Evolutionary conservation across 2,888 invertebrate genomes (phyloP).

Genomic region (Crossocerus cetratus): DNA sequence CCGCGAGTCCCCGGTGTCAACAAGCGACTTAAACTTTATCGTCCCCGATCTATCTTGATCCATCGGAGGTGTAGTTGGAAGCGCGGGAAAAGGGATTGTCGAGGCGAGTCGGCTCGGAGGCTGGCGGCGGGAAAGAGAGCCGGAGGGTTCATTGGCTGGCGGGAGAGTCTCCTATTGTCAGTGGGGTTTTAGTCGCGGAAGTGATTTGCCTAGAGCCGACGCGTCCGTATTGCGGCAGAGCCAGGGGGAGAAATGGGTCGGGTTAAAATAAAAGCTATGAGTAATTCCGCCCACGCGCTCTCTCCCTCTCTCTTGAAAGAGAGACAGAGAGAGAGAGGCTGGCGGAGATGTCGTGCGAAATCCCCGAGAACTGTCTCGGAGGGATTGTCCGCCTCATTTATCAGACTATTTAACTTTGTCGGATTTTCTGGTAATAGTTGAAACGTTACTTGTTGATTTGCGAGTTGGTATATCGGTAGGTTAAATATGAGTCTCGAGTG

Average conservation of each 20-base stretch:
- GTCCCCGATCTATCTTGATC: too few relatives aligned
- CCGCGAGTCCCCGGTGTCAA: too few relatives aligned
- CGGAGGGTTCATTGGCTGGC: neutral
- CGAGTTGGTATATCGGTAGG: too few relatives aligned
- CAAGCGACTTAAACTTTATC: too few relatives aligned
- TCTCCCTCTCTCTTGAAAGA: neutral
- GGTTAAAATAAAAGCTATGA: slow-evolving; percentile 65
- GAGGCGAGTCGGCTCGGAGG: too few relatives aligned
- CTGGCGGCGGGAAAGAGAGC: neutral
- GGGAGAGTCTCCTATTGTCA: neutral
- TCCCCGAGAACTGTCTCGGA: slow-evolving; percentile 11
- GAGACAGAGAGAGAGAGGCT: too few relatives aligned
- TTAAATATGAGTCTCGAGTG: too few relatives aligned
- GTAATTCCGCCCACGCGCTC: slow-evolving; percentile 64
- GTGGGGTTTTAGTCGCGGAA: slow-evolving; percentile 15
- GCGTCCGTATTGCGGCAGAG: slow-evolving; percentile 25
- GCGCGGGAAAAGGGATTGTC: too few relatives aligned
- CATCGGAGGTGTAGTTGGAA: too few relatives aligned
- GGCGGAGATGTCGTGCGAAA: slow-evolving; percentile 25
- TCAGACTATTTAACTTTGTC: neutral
- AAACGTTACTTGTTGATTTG: too few relatives aligned
- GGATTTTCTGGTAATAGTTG: too few relatives aligned
- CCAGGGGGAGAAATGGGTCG: slow-evolving; percentile 59
- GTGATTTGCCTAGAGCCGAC: slow-evolving; percentile 42
- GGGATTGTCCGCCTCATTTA: slow-evolving; percentile 11